A percentile compares a stretch with the other conserved stretches of the same genome.
Conservation (phyloP, 1,140 invertebrate genomes). For the Diploscapter pachys region DNA sequence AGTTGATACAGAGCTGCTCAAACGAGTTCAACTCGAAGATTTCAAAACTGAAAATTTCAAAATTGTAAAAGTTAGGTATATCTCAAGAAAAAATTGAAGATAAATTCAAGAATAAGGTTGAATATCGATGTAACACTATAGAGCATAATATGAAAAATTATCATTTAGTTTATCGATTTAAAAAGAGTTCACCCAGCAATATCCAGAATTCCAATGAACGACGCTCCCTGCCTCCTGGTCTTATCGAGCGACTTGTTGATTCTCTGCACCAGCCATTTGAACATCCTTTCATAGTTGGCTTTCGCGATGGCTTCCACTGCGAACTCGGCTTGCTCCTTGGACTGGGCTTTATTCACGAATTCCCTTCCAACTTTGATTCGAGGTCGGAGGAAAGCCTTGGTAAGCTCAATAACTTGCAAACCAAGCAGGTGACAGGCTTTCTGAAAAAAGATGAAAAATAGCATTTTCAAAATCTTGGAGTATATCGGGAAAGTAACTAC, state of each 20-base stretch:
- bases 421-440: conserved; percentile 77
- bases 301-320: conserved; percentile 96
- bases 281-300: conserved; percentile 93
- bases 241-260: conserved; percentile 83
- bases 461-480: too few relatives aligned
- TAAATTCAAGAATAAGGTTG: too few relatives aligned
- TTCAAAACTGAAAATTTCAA: conserved; percentile 72
- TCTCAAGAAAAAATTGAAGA: too few relatives aligned
- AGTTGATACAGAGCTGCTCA: conserved; percentile 93
- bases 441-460: conserved; percentile 11
- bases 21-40: conserved; percentile 86
- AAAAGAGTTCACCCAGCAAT: conserved; percentile 69
- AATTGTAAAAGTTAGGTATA: background rate
- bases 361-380: conserved; percentile 94
- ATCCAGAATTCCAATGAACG: conserved; percentile 96
- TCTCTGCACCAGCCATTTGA: conserved; percentile 83
- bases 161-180: conserved; percentile 7
- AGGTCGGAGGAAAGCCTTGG: conserved; percentile 90
- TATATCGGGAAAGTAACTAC: too few relatives aligned
- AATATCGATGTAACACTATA: too few relatives aligned
- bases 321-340: conserved; percentile 86
- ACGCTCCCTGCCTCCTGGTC: conserved; percentile 84
- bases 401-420: conserved; percentile 91
- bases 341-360: conserved; percentile 94
- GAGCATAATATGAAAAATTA: too few relatives aligned